These are phyloP conservation scores for Taeniopygia guttata DNA, from an alignment of 2,797 vertebrate genomes.

Conservation along the genomic window DNA sequence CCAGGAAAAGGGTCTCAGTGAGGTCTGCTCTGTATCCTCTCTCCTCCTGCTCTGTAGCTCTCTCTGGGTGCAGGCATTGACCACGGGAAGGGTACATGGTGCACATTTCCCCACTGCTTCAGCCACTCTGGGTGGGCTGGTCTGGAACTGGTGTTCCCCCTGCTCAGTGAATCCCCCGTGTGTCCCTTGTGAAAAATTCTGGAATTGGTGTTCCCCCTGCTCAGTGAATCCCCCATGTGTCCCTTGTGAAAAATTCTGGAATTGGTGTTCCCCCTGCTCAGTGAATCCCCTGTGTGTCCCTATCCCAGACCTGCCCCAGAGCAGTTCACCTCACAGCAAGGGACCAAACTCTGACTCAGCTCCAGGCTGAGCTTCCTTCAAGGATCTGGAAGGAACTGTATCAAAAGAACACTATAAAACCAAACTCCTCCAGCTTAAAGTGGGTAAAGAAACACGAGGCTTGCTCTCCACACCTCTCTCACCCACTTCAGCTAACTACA, in stretches of 20 bases:
- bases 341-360: neutral
- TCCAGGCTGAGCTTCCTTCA: neutral
- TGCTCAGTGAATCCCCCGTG: neutral
- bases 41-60: neutral
- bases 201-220: neutral
- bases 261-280: neutral
- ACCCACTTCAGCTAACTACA: neutral
- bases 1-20: neutral
- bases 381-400: neutral
- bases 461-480: neutral
- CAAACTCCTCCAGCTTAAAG: neutral
- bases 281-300: rapidly evolving
- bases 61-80: neutral
- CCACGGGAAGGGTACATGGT: neutral
- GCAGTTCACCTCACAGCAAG: neutral
- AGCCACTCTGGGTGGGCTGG: neutral
- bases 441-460: neutral
- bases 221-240: neutral
- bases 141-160: neutral
- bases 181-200: too few relatives aligned
- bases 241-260: neutral
- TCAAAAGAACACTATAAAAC: neutral
- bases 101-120: neutral
- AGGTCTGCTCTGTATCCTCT: neutral
- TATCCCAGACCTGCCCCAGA: neutral